Evolutionary conservation across 2,797 vertebrate species (phyloP).

Genomic region (Corythornis leucogaster): DNA sequence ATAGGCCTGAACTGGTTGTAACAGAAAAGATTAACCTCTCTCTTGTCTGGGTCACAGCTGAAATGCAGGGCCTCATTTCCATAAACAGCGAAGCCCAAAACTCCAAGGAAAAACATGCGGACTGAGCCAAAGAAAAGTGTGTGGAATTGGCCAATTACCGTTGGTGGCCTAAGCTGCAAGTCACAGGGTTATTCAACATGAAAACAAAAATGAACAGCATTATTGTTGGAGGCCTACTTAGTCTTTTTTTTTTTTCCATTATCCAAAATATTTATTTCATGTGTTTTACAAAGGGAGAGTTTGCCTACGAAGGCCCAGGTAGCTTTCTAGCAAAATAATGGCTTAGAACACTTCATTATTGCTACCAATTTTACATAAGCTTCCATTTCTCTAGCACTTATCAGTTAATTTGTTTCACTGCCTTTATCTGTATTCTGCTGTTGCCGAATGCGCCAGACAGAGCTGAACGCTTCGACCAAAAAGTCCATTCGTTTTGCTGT

Average conservation of each 20-base stretch:
- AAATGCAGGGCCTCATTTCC: slow-evolving; percentile 91
- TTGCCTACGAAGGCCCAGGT: neutral
- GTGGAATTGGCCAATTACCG: slow-evolving; percentile 90
- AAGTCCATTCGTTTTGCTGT: neutral
- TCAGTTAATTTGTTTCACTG: neutral
- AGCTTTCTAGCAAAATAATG: neutral
- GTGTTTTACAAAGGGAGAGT: neutral
- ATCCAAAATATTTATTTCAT: neutral
- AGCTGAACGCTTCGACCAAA: neutral
- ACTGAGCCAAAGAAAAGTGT: slow-evolving; percentile 92
- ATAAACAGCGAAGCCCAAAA: slow-evolving; percentile 89
- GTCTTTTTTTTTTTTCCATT: neutral
- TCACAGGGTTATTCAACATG: slow-evolving; percentile 31
- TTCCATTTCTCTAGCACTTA: neutral
- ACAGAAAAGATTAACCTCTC: slow-evolving; percentile 90
- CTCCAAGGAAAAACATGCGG: slow-evolving; percentile 88
- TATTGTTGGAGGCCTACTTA: neutral
- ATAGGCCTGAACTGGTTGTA: slow-evolving; percentile 92
- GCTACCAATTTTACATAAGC: neutral
- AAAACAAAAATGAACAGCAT: slow-evolving; percentile 18
- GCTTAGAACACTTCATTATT: neutral
- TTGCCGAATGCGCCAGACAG: neutral
- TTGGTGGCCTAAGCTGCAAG: slow-evolving; percentile 87
- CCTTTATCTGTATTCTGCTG: neutral
- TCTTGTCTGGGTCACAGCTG: slow-evolving; percentile 89